These are phyloP conservation scores for Boloria euphrosyne DNA, from an alignment of 2,888 invertebrate species.

Conservation along the genomic window DNA sequence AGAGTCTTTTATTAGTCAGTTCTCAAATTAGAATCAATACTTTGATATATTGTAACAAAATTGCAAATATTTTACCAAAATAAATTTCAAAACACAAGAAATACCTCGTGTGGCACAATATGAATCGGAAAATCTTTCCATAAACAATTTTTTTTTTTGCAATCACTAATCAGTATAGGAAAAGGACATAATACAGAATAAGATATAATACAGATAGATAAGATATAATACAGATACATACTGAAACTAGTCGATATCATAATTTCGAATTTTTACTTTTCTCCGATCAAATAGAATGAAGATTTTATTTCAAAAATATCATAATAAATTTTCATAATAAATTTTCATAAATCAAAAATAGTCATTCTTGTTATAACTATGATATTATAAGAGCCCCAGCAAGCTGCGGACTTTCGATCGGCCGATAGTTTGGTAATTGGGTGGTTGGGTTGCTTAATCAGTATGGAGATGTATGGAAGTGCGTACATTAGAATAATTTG, in stretches of 20 bases:
- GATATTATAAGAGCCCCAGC: too few relatives aligned
- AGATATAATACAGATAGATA: constrained; percentile 8
- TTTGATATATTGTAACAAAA: constrained; percentile 6
- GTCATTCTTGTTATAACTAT: too few relatives aligned
- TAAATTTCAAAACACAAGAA: constrained; percentile 50
- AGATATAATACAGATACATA: constrained; percentile 5
- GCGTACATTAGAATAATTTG: too few relatives aligned
- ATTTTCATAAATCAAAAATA: too few relatives aligned
- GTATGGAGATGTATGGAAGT: too few relatives aligned
- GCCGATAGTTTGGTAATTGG: too few relatives aligned
- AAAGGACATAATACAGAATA: constrained; percentile 11
- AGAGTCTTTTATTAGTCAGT: constrained; percentile 15
- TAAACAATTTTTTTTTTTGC: constrained; percentile 21
- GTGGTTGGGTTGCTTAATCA: too few relatives aligned
- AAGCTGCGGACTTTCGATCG: too few relatives aligned
- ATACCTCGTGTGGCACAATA: constrained; percentile 53
- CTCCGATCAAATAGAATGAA: too few relatives aligned
- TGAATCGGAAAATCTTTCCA: constrained; percentile 40
- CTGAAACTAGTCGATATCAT: not conserved
- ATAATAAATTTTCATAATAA: too few relatives aligned
- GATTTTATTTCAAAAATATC: too few relatives aligned
- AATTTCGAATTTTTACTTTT: too few relatives aligned
- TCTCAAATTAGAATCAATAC: constrained; percentile 7
- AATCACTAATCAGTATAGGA: not conserved
- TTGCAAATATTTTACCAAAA: constrained; percentile 12